Percentiles rank a stretch among this genome's conserved stretches.
Conservation (phyloP, 1,140 invertebrate species). For the Asbolus verrucosus region DNA sequence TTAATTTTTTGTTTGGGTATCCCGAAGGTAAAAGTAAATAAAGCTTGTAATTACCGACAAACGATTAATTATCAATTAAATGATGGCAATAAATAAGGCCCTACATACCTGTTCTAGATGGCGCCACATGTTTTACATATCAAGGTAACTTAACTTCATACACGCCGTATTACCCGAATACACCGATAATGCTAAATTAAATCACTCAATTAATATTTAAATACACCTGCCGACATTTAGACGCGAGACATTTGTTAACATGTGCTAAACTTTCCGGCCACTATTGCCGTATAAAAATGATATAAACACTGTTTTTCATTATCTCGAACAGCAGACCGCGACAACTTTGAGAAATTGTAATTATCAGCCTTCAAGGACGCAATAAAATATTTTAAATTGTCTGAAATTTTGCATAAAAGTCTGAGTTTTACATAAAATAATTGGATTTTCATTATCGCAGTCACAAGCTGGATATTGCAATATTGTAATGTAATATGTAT, state of each 20-base stretch:
- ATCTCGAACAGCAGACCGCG: conserved; percentile 6
- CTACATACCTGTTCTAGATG: conserved; percentile 47
- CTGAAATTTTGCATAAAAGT: conserved; percentile 13
- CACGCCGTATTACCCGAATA: conserved; percentile 36
- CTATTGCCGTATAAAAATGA: conserved; percentile 14
- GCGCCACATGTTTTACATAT: conserved; percentile 49
- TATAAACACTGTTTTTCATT: conserved; percentile 32
- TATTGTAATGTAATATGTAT: no score
- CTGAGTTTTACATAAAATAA: conserved; percentile 32
- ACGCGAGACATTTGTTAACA: conserved; percentile 26
- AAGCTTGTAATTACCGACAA: conserved; percentile 54
- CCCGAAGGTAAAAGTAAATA: conserved; percentile 53
- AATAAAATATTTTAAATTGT: conserved; percentile 37
- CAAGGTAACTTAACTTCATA: conserved; percentile 43
- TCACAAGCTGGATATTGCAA: no score
- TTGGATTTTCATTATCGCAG: conserved; percentile 32
- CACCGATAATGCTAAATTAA: conserved; percentile 37
- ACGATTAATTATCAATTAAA: conserved; percentile 58
- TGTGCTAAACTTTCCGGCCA: conserved; percentile 6
- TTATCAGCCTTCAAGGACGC: conserved; percentile 28
- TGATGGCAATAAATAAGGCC: conserved; percentile 53
- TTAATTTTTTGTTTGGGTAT: conserved; percentile 49
- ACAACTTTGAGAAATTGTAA: conserved; percentile 32
- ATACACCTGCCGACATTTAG: conserved; percentile 27
- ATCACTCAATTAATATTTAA: conserved; percentile 37